Evolutionary conservation across 2,888 invertebrate genomes (phyloP).

Genomic region (Pinctada fucata): DNA sequence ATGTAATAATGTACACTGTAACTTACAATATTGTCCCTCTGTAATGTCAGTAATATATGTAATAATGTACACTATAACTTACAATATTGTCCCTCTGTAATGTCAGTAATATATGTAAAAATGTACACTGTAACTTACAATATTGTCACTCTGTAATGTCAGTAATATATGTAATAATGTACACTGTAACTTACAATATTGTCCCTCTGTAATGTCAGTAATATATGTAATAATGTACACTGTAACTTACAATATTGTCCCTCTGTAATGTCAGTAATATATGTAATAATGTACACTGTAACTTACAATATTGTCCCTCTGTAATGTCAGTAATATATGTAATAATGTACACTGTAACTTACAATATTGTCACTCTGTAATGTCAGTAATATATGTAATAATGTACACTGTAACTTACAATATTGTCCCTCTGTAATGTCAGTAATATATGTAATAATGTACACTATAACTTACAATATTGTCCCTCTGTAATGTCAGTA

Average conservation of each 20-base stretch:
- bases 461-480: not conserved
- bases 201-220: slow-evolving; percentile 55
- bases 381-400: slow-evolving; percentile 53
- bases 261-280: slow-evolving; percentile 58
- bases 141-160: slow-evolving; percentile 47
- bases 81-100: slow-evolving; percentile 40
- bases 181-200: not conserved
- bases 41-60: slow-evolving; percentile 59
- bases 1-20: too few species aligned
- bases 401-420: too few species aligned
- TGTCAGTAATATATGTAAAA: slow-evolving; percentile 53
- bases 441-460: slow-evolving; percentile 48
- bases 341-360: too few species aligned
- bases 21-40: slow-evolving; percentile 27
- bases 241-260: not conserved
- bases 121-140: too few species aligned
- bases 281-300: too few species aligned
- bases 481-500: slow-evolving; percentile 55
- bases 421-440: slow-evolving; percentile 47
- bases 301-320: slow-evolving; percentile 27
- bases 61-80: too few species aligned
- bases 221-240: slow-evolving; percentile 26
- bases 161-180: slow-evolving; percentile 48
- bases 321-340: slow-evolving; percentile 59
- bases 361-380: slow-evolving; percentile 40